Percentiles rank a stretch among this genome's conserved stretches.
Conservation (phyloP, 2,113 vertebrate genomes). For the Cyphomyrus plagiostoma region DNA sequence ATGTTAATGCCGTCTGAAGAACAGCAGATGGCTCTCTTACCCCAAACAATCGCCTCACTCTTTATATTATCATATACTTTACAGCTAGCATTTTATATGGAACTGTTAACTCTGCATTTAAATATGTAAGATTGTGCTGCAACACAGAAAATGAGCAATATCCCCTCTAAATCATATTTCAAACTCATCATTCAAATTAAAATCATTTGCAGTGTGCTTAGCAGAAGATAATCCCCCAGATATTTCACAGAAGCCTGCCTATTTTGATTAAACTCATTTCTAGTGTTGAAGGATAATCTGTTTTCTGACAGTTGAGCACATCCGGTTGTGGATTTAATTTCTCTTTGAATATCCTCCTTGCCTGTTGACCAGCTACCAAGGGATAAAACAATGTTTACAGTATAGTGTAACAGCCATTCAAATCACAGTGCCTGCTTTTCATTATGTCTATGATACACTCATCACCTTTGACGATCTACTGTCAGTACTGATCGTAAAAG, state of each 20-base stretch:
- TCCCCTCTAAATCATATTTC: not conserved
- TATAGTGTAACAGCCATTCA: not conserved
- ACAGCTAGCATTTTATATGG: not conserved
- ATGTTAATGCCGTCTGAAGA: not conserved
- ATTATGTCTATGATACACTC: not conserved
- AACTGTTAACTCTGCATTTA: not conserved
- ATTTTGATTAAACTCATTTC: constrained; percentile 11
- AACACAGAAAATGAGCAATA: not conserved
- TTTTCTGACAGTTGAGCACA: not conserved
- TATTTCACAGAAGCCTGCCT: not conserved
- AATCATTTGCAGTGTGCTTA: not conserved
- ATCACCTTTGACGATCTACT: not conserved
- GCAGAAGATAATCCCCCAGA: not conserved
- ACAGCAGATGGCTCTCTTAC: constrained; percentile 27
- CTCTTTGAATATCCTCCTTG: not conserved
- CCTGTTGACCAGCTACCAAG: not conserved
- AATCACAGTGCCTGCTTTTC: not conserved
- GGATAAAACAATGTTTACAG: not conserved
- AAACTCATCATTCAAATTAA: not conserved
- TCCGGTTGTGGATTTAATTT: not conserved
- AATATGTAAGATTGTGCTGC: not conserved
- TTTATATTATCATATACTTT: not conserved
- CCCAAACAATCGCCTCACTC: not conserved
- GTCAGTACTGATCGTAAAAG: not conserved
- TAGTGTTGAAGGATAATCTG: not conserved